These are phyloP conservation scores for Neodiprion fabricii DNA, from an alignment of 1,140 invertebrate species.

Conservation along the genomic window DNA sequence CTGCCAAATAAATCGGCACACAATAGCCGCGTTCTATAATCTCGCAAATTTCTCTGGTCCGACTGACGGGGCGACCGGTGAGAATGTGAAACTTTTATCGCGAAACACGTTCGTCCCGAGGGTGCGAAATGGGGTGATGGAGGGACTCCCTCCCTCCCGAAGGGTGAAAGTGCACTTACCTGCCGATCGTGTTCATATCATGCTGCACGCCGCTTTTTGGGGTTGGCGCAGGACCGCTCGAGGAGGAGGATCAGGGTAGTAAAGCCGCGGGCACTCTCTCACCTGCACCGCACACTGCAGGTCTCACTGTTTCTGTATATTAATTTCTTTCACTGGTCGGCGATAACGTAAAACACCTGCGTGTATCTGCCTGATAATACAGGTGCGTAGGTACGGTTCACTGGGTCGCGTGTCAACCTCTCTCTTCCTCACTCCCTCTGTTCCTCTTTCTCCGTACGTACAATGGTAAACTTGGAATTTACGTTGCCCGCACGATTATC, in stretches of 20 bases:
- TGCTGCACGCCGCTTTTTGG: constrained; percentile 37
- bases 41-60: background rate
- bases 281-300: background rate
- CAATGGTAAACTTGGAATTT: too few relatives aligned
- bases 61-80: too few relatives aligned
- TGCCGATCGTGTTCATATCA: constrained; percentile 60
- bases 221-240: background rate
- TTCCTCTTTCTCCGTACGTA: too few relatives aligned
- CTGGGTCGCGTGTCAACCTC: too few relatives aligned
- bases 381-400: too few relatives aligned
- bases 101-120: too few relatives aligned
- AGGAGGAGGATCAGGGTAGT: background rate
- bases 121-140: background rate
- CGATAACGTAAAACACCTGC: too few relatives aligned
- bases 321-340: background rate
- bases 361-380: too few relatives aligned
- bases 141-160: background rate
- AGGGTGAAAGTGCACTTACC: constrained; percentile 46
- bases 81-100: too few relatives aligned
- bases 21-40: background rate
- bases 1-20: background rate
- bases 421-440: too few relatives aligned
- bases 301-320: background rate
- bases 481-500: too few relatives aligned
- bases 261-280: background rate